Evolutionary conservation across 2,888 invertebrate genomes (phyloP).

Genomic region (Dryocosmus kuriphilus): DNA sequence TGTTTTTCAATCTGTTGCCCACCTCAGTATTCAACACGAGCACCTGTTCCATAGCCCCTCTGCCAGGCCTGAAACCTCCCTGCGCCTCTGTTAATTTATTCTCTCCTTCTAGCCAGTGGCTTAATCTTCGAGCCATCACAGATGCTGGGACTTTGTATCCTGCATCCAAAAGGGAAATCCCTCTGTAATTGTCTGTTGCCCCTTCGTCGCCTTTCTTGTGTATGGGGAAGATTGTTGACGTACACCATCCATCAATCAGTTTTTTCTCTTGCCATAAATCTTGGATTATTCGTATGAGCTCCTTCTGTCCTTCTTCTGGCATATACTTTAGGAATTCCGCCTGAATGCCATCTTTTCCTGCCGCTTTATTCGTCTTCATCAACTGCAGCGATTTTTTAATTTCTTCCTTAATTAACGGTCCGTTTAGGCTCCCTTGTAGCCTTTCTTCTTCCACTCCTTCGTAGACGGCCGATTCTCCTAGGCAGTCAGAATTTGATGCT

Average conservation of each 20-base stretch:
- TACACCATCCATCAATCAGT: background rate
- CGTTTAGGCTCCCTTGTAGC: too few relatives aligned
- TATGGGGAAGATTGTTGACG: background rate
- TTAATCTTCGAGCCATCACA: background rate
- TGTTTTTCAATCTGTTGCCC: too few relatives aligned
- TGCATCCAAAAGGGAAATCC: background rate
- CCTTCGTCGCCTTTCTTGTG: conserved; percentile 3
- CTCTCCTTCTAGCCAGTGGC: background rate
- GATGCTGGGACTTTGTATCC: background rate
- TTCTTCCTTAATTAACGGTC: too few relatives aligned
- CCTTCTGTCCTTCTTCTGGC: background rate
- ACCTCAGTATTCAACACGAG: too few relatives aligned
- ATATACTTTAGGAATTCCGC: background rate
- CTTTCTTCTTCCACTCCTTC: too few relatives aligned
- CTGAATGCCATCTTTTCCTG: background rate
- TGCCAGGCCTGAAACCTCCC: too few relatives aligned
- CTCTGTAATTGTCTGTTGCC: background rate
- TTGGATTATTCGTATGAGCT: background rate
- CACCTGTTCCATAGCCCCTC: too few relatives aligned
- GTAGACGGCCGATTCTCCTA: too few relatives aligned
- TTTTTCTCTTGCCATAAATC: background rate
- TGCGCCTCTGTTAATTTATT: too few relatives aligned
- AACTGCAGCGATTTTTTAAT: too few relatives aligned
- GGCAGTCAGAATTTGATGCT: too few relatives aligned
- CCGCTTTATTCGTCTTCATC: background rate